Evolutionary conservation across 2,888 invertebrate species (phyloP).

Genomic region (Drosophila monieri): DNA sequence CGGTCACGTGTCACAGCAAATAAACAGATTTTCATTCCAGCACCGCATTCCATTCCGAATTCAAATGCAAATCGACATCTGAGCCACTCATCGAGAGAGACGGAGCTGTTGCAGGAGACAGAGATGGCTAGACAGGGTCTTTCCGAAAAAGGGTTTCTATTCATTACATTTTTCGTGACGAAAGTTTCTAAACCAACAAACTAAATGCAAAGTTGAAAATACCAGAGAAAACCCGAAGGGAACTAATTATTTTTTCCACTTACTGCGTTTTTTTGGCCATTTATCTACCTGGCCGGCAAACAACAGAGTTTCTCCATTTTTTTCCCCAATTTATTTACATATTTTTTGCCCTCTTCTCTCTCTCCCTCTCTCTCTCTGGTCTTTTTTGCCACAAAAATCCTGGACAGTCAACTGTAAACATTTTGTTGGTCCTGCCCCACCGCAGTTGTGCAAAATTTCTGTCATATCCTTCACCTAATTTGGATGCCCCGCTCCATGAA

Average conservation of each 20-base stretch:
- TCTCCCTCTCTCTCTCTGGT: neutral
- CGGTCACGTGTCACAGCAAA: slow-evolving; percentile 34
- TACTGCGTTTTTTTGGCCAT: neutral
- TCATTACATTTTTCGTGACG: slow-evolving; percentile 13
- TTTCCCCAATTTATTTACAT: slow-evolving; percentile 36
- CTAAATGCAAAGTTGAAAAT: neutral
- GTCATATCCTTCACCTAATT: slow-evolving; percentile 72
- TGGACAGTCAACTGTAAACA: slow-evolving; percentile 21
- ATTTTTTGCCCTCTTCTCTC: slow-evolving; percentile 27
- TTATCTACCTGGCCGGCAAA: neutral
- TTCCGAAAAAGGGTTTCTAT: neutral
- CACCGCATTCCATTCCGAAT: slow-evolving; percentile 11
- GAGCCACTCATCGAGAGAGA: slow-evolving; percentile 38
- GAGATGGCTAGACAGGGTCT: neutral
- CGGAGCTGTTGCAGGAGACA: neutral
- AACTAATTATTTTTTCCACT: slow-evolving; percentile 7
- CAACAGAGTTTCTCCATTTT: neutral
- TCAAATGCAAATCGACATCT: slow-evolving; percentile 27
- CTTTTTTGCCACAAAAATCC: slow-evolving; percentile 19
- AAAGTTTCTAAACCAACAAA: neutral
- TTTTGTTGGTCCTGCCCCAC: slow-evolving; percentile 16
- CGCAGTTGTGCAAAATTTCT: slow-evolving; percentile 25
- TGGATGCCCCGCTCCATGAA: slow-evolving; percentile 33
- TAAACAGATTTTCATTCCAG: slow-evolving; percentile 45
- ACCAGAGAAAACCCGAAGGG: neutral